phyloP scores from a whole-genome alignment of 2,888 invertebrate genomes.

The Cheilosia soror region DNA sequence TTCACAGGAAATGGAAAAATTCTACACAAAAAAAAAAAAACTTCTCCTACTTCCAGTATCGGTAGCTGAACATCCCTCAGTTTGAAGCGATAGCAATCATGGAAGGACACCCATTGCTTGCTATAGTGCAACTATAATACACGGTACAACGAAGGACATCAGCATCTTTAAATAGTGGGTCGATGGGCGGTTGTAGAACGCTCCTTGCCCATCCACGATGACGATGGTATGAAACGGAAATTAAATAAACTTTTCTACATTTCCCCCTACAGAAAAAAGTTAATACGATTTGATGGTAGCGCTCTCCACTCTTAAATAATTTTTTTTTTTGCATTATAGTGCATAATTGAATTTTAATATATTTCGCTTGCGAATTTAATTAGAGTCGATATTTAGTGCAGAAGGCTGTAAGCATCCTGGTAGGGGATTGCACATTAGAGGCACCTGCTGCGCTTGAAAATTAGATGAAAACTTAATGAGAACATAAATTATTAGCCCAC shows the following conservation, averaged over 20 bases:
- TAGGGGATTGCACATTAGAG: conserved; percentile 22
- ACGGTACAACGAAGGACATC: background rate
- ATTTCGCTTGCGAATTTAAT: conserved; percentile 46
- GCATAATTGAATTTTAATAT: conserved; percentile 63
- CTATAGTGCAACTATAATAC: background rate
- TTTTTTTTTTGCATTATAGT: conserved; percentile 31
- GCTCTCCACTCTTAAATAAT: background rate
- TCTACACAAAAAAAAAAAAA: background rate
- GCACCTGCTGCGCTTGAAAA: conserved; percentile 54
- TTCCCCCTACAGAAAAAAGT: background rate
- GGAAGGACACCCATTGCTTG: background rate
- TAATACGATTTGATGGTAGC: background rate
- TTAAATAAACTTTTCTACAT: conserved; percentile 33
- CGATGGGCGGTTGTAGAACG: background rate
- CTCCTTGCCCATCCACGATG: background rate
- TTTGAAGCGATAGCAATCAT: background rate
- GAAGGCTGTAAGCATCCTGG: background rate
- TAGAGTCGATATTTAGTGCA: conserved; percentile 10
- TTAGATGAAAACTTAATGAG: conserved; percentile 67
- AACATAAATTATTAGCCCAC: conserved; percentile 53
- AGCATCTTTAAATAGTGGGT: conserved; percentile 10
- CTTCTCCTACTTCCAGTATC: background rate
- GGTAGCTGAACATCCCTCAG: background rate
- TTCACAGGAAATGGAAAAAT: conserved; percentile 35
- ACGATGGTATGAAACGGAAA: conserved; percentile 10